A percentile compares a stretch with the other conserved stretches of the same genome.
Conservation (phyloP, 2,797 vertebrate species). For the Lepilemur septentrionalis region DNA sequence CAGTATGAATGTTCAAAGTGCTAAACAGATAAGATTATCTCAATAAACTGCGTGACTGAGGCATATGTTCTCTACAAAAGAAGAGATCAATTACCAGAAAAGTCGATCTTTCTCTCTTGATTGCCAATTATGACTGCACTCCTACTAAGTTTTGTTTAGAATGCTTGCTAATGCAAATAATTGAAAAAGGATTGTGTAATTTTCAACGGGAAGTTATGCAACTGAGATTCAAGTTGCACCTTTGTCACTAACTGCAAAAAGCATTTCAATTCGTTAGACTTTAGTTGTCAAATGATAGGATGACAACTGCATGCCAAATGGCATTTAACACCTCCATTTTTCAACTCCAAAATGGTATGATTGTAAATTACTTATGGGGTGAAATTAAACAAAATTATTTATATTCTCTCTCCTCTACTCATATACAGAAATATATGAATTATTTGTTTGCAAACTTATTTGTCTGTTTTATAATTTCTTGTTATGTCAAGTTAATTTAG, state of each 20-base stretch:
- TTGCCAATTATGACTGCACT: neutral
- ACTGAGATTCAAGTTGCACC: neutral
- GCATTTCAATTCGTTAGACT: neutral
- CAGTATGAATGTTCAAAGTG: neutral
- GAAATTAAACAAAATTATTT: constrained; percentile 21
- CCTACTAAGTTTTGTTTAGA: neutral
- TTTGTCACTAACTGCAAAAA: neutral
- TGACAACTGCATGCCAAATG: neutral
- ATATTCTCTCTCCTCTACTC: neutral
- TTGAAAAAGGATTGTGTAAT: neutral
- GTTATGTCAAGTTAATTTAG: constrained; percentile 3
- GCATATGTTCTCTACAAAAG: neutral
- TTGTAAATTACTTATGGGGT: neutral
- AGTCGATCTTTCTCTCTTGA: neutral
- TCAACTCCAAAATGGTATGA: neutral
- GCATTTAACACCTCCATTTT: neutral
- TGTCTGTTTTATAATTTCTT: neutral
- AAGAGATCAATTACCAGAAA: neutral
- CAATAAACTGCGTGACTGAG: neutral
- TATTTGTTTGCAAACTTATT: neutral
- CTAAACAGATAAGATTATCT: neutral
- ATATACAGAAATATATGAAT: neutral
- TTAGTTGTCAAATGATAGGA: neutral
- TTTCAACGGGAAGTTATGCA: neutral
- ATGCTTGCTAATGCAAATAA: neutral